Evolutionary conservation across 1,140 invertebrate genomes (phyloP), one percentile per base, ranked within the genome.

Genomic region (Hylaeus volcanicus): DNA sequence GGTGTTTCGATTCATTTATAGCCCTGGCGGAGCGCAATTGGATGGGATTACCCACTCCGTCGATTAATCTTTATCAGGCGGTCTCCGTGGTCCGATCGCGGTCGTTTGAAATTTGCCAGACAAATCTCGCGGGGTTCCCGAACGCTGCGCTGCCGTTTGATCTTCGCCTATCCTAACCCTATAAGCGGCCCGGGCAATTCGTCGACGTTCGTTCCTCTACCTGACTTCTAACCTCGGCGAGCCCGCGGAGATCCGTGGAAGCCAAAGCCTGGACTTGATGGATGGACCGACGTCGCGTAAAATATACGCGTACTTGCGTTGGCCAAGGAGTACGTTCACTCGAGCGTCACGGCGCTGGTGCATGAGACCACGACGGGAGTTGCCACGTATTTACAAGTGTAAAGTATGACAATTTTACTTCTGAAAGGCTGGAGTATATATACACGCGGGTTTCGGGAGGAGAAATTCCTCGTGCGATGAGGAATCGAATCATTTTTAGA

Each of bases 261-360:
- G 41, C 60, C 68, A 79, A 79, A 64, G 72, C 45, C n/a, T 45
- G 41, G 43, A 43, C 26, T 41, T 79, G 73, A 85, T 71, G 79
- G 82, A 76, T 81, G 63, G 66, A 69, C 53, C 81, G 51, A 66
- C 53, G 83, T 82, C 80, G 39, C 55, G 55, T 15, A 69, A 83
- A 78, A 82, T 82, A 82, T 74, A 78, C 60, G 53, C 55, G 79
- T 56, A 69, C 55, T 63, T 26, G 79, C 61, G n/a, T 0, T 60
- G 63, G n/a, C 15, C 15, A 45, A 77, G 65, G 15, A 55, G n/a
- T 64, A 39, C 15, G 79, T 12, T 77, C 60, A 43, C 61, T 69
- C 75, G 72, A 76, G 58, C 74, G 75, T 85, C 68, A 66, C 79
- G 74, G 65, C 56, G 73, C 58, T 76, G 14, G n/a, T 81, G 75